Evolutionary conservation across 2,797 vertebrate genomes (phyloP), one percentile per base, ranked within the genome.

Genomic region (Apogon talboti): DNA sequence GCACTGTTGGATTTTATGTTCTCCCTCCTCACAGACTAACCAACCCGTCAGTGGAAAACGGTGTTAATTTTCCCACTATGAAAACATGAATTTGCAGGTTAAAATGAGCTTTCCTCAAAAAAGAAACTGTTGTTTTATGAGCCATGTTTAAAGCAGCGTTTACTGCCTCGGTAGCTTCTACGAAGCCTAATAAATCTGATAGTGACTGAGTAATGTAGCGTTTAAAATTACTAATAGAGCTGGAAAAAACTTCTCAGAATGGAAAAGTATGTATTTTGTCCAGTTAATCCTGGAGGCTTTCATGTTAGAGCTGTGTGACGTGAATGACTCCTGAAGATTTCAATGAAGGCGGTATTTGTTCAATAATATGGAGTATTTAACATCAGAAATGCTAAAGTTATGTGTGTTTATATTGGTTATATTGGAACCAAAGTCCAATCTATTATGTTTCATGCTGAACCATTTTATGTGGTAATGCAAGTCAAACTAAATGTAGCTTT

Each of bases 91-190:
- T n/a, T 55, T 70, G 47, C 55, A 66, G 19, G 28, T 63, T 63
- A 48, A 57, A 49, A 58, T 59, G 3, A 70, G 11, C 41, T 50
- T 54, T 18, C 16, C 66, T 57, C 21, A 66, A 41, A 14, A 79
- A 44, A 56, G 2, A 18, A n/a, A 35, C 63, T 76, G 41, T 74
- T 66, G 62, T 71, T 81, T 75, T 66, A 69, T 78, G 54, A 38
- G 16, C 46, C 24, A 28, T 28, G 24, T 28, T 28, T 51, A 14
- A 47, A 41, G 47, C 55, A 45, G 66, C 62, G 40, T 61, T 73
- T 10, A 35, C 33, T 64, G 42, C 41, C 64, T 54, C 55, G 42
- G 41, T 72, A 65, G 72, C 13, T 21, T 44, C 24, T 61, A 19
- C 38, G 62, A 35, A 74, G 56, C 46, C 57, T 65, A 28, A 57